Evolutionary conservation across 1,140 invertebrate genomes (phyloP), one percentile per base, ranked within the genome.

Genomic region (Diabrotica undecimpunctata): DNA sequence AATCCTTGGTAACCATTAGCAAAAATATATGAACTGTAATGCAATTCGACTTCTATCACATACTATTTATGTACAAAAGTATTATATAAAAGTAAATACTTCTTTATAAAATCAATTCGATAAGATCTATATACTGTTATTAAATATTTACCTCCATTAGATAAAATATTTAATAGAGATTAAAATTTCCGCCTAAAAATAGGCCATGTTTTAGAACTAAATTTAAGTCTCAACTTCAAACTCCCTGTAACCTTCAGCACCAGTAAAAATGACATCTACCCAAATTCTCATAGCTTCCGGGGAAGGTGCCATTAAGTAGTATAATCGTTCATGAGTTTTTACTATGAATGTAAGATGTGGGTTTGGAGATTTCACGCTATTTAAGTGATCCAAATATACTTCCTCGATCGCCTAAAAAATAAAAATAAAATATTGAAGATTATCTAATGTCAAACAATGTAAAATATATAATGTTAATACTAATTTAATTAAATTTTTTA

Each of bases 281-380:
- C 96, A 99, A 68, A 99, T 95, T 62, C 95, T 82, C 83, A 97
- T 96, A 0, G 95, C 91, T 79, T 97, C 95, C 12, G 95, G 88
- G 7, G 91, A 93, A 0, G 95, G 94, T 5, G 96, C 95, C 85
- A 97, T 93, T 25, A 99, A 80, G 77, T 94, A 92, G 77, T 95
- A 98, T 51, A 89, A 85, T 55, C 95, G 84, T 65, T 95, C 92
- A 66, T 89, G 87, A 0, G 96, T 97, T 80, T 98, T 98, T n/a
- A 98, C 92, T 74, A 96, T 95, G 76, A 98, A 98, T 0, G 96
- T 97, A 57, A 94, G 83, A 66, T 93, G 90, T 8, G 93, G 92
- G 69, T 91, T 93, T 6, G 94, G 93, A 64, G 93, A 96, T 79
- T 94, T 94, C 0, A 94, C 89, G n/a, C 88, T 88, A 80, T 96